Base-by-base conservation (phyloP, 2,888 invertebrate species). In the Aporophyla lueneburgensis region DNA sequence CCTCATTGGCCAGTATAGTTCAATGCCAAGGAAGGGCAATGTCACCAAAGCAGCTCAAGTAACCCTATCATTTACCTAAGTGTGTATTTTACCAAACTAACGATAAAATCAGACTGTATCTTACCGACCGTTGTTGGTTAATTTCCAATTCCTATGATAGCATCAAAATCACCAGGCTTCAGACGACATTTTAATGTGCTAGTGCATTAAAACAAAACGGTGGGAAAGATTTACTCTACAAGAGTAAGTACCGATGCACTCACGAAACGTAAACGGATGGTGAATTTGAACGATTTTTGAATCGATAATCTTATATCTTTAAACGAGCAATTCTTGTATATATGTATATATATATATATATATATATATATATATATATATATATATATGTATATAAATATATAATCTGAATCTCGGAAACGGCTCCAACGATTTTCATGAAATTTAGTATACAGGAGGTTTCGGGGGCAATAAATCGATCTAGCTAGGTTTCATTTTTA, bases 91-190 rank as follows among this genome's bases (percentile, higher is more conserved):
- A 27, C 10, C 43, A 43, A 9, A 7, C 19, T 19, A 5, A 33
- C 21, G 53, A 43, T 54, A 43, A 54, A 5, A 71, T 7, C 71
- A 2, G 24, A 0, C 43, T 12, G 7, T 21, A 33, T 40, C 19
- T 16, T 33, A 33, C 2, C 5, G 12, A 51, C 40, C 10, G 67
- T 43, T 54, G 27, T 56, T 49, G 67, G 67, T 49, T 56, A 9
- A 77, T 66, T 49, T 77, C 27, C 40, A 67, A 56, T 77, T 77
- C 49, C 9, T 49, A 21, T 24, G 33, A 49, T 49, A 21, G 16
- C 4, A 63, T 62, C 46, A 12, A 27, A 51, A 61, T 43, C n/a
- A 9, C n/a, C 27, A n/a, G 1, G 9, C 49, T 76, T 56, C 66
- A 7, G n/a, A 66, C 27, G 14, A 77, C 19, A 76, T 56, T 56